phyloP scores from a whole-genome alignment of 2,113 vertebrate genomes.

The Zosterops japonicus region DNA sequence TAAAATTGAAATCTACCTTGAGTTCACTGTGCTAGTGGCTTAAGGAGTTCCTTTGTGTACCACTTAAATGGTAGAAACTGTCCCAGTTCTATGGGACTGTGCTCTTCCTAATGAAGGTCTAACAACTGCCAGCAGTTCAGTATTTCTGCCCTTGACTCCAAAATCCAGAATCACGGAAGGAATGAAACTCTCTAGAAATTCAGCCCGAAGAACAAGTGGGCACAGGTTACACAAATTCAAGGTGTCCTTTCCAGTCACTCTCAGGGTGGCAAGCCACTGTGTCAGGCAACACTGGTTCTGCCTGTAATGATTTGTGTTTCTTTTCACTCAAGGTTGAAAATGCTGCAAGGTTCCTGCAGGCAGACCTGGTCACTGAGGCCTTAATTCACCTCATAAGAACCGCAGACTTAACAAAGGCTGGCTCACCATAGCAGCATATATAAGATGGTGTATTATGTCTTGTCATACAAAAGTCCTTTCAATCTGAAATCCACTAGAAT shows the following conservation, averaged over 20 bases:
- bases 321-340: background rate
- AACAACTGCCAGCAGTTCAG: background rate
- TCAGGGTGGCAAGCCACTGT: background rate
- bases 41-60: background rate
- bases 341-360: background rate
- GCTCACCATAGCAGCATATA: background rate
- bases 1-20: background rate
- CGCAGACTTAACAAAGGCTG: background rate
- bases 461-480: background rate
- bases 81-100: background rate
- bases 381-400: background rate
- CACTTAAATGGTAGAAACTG: background rate
- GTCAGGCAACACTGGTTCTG: background rate
- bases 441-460: background rate
- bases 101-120: background rate
- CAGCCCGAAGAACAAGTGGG: background rate
- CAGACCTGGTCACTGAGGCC: background rate
- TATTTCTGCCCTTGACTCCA: background rate
- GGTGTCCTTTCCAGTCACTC: background rate
- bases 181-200: background rate
- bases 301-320: accelerated
- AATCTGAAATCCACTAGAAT: background rate
- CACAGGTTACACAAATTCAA: background rate
- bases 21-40: background rate
- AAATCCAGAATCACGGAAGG: background rate